Evolutionary conservation across 2,888 invertebrate species (phyloP), one percentile per base, ranked within the genome.

Genomic region (Drosophila acutilabella): DNA sequence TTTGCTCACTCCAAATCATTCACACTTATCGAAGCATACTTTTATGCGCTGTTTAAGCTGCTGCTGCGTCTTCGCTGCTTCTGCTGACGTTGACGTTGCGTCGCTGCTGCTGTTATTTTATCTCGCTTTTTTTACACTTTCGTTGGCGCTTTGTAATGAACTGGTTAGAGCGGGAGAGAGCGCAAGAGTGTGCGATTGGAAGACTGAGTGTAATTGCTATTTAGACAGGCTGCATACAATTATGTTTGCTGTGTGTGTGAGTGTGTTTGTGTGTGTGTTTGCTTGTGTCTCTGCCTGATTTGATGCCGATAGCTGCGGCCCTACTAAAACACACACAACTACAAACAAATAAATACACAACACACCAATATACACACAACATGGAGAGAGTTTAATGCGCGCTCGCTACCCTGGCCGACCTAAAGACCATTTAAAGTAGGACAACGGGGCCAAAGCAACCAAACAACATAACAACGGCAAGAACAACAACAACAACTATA

Each of bases 351-450:
- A 14, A 62, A 64, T 52, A 47, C 26, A 65, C 50, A 60, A 57
- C 58, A 72, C 47, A 60, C 50, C 67, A 50, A 64, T 23, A 62
- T 36, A 64, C 36, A 67, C 38, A 73, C 60, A 71, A 62, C 40
- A 68, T 72, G 48, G 62, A 65, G 80, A 68, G 70, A 73, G 85
- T 85, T 89, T 85, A 88, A 82, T 80, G 80, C 77, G 89, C 86
- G 77, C 62, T 74, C 66, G 54, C 60, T 61, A 53, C 56, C 68
- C 65, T 42, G 45, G 59, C 38, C 76, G 79, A 88, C 83, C 89
- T 67, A 86, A 78, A 79, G 86, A 80, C 81, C 78, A 78, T 80
- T 86, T 80, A 78, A 88, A 88, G 74, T 88, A 81, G 90, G 90
- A 71, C 88, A 90, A 77, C 74, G 74, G 80, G 60, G 71, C 81